Evolutionary conservation across 2,113 vertebrate genomes (phyloP).

Genomic region (Leptosomus discolor): DNA sequence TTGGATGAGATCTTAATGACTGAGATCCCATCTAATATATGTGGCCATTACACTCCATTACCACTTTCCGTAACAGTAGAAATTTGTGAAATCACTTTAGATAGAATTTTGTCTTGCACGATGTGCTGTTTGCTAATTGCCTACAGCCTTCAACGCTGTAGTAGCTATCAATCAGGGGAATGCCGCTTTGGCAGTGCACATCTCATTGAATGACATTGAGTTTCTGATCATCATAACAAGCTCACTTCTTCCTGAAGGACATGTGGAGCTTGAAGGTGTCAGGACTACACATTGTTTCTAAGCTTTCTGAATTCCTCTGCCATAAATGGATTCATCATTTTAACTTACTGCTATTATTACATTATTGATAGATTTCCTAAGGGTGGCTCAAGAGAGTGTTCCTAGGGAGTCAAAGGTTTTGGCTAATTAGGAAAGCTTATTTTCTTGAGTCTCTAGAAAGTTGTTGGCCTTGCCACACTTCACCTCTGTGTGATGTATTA

Average conservation of each 20-base stretch:
- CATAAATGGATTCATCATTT: not conserved
- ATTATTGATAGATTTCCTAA: not conserved
- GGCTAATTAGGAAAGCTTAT: not conserved
- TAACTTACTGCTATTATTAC: not conserved
- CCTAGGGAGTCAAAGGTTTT: not conserved
- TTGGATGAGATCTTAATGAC: constrained; percentile 26
- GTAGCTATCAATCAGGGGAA: not conserved
- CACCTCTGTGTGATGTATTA: not conserved
- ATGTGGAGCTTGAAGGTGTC: not conserved
- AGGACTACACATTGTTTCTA: not conserved
- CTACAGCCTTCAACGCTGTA: not conserved
- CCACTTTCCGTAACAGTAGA: not conserved
- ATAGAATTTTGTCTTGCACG: not conserved
- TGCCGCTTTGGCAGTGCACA: not conserved
- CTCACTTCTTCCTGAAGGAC: not conserved
- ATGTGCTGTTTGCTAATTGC: constrained; percentile 7
- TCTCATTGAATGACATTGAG: not conserved
- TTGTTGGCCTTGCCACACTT: not conserved
- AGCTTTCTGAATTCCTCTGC: not conserved
- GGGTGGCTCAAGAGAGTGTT: not conserved
- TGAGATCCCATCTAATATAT: constrained; percentile 18
- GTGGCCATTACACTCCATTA: constrained; percentile 32
- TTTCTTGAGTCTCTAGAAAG: not conserved
- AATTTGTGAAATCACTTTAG: constrained; percentile 25
- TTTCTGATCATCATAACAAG: not conserved